Evolutionary conservation across 2,888 invertebrate species (phyloP).

Genomic region (Monoplex corrugatus): DNA sequence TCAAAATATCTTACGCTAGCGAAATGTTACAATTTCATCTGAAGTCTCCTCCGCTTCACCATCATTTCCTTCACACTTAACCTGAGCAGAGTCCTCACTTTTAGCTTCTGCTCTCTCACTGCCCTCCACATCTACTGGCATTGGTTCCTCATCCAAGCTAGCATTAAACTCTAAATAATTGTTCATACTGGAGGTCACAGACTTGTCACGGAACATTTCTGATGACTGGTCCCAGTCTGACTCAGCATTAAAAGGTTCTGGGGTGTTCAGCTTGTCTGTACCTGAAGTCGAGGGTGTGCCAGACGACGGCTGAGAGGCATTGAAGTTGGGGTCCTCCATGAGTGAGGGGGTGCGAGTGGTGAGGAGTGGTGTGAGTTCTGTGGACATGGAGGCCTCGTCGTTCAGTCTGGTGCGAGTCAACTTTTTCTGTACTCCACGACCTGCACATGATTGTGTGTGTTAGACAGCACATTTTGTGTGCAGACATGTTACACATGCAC

Average conservation of each 20-base stretch:
- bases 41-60: not conserved
- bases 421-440: conserved; percentile 56
- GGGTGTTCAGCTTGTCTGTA: conserved; percentile 20
- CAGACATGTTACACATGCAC: too few relatives aligned
- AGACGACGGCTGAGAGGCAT: too few relatives aligned
- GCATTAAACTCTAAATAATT: conserved; percentile 68
- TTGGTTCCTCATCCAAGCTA: conserved; percentile 55
- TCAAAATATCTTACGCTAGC: too few relatives aligned
- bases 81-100: not conserved
- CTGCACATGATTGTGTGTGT: too few relatives aligned
- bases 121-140: not conserved
- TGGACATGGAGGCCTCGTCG: not conserved
- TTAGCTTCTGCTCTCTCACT: not conserved
- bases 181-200: conserved; percentile 68
- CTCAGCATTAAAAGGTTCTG: conserved; percentile 42
- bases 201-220: conserved; percentile 55
- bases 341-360: too few relatives aligned
- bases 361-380: not conserved
- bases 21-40: not conserved
- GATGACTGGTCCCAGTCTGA: conserved; percentile 11
- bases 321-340: too few relatives aligned
- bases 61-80: not conserved
- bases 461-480: not conserved
- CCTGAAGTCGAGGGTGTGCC: conserved; percentile 28
- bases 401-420: conserved; percentile 42